Evolutionary conservation across 1,140 invertebrate species (phyloP), one percentile per base, ranked within the genome.

Genomic region (Macrobrachium nipponense): DNA sequence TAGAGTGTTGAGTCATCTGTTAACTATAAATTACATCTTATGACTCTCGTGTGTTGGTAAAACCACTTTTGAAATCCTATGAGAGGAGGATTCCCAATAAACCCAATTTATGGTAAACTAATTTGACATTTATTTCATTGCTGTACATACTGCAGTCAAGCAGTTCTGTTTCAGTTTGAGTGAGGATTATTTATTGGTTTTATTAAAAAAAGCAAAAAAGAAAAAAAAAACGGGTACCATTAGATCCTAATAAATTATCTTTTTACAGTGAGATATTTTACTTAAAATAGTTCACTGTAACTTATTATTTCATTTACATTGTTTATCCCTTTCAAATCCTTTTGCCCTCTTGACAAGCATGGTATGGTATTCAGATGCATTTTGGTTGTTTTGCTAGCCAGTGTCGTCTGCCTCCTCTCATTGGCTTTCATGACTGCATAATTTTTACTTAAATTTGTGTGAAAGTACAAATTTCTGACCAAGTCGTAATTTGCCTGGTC

Each of bases 391-490:
- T 73, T 64, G 62, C 77, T 62, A 62, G 76, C 77, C 78, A 73
- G n/a, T 72, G 78, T 80, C 58, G 66, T 23, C 51, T 58, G 59
- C 44, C 84, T 86, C 77, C 77, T 80, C 83, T 86, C 66, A 75
- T 80, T 18, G 70, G 84, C 51, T 80, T 86, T 86, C 78, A 73
- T 86, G 84, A 72, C 80, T 86, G 84, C 84, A 79, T 80, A 80
- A 86, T 80, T 86, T 86, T 86, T 86, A 86, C 77, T 80, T 80
- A 73, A 80, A 86, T 73, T 86, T 79, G 80, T 86, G 84, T 85
- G 82, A 84, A 70, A 82, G 84, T 86, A 86, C 84, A 86, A 86
- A 86, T 86, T 86, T 86, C 80, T 86, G 84, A 86, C 84, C 84
- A 86, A 86, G 84, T 80, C 70, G 82, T 77, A 73, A 84, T 84